Conservation (phyloP, 1,140 invertebrate species). For the Tetraneura akinire region DNA sequence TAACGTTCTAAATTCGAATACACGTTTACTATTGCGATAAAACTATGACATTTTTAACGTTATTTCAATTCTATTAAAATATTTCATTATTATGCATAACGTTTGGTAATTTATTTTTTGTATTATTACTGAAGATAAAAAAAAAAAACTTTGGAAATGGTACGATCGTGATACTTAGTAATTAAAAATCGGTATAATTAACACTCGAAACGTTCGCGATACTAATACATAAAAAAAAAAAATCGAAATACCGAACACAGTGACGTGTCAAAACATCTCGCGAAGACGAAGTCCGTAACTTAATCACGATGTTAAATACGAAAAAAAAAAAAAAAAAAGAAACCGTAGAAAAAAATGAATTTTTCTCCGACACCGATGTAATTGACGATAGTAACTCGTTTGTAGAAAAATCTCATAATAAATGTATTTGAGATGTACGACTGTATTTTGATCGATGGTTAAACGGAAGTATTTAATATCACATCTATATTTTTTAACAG, state of each 20-base stretch:
- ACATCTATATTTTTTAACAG: too few relatives aligned
- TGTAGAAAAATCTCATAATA: not conserved
- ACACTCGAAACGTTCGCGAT: not conserved
- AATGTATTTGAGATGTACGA: not conserved
- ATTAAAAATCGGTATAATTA: slow-evolving; percentile 23
- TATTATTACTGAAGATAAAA: too few relatives aligned
- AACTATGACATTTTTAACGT: too few relatives aligned
- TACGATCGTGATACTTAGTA: not conserved
- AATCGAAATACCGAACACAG: not conserved
- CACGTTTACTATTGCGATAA: too few relatives aligned
- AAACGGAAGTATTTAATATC: too few relatives aligned
- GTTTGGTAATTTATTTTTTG: too few relatives aligned
- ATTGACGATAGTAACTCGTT: not conserved
- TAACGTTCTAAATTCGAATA: too few relatives aligned
- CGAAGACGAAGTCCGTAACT: not conserved
- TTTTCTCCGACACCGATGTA: not conserved
- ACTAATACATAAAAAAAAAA: not conserved
- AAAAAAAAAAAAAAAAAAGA: too few relatives aligned
- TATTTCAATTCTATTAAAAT: too few relatives aligned
- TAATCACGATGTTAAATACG: not conserved
- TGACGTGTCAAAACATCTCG: slow-evolving; percentile 27
- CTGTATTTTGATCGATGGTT: too few relatives aligned
- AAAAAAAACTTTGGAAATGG: slow-evolving; percentile 6
- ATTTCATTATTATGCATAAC: too few relatives aligned
- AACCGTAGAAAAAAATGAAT: not conserved